These are phyloP conservation scores for Isaurus tuberculatus DNA, from an alignment of 92 coral and sea anemone genomes.

Conservation along the genomic window DNA sequence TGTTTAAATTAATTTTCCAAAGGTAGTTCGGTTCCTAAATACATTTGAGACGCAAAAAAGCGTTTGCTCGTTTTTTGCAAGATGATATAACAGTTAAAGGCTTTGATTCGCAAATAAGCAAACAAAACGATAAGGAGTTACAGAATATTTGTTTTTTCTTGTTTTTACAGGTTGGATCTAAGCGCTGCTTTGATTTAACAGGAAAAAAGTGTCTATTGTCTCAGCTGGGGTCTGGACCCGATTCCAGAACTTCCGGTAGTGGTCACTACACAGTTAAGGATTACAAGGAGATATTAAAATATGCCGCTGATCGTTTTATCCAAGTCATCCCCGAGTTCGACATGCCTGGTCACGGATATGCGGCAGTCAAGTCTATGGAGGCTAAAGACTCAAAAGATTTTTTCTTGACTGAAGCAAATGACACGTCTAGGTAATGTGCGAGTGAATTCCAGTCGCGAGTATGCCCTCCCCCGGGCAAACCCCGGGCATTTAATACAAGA, in stretches of 20 bases:
- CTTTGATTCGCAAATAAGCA: too few species aligned
- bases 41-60: too few species aligned
- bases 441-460: too few species aligned
- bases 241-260: conserved; percentile 66
- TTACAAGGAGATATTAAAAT: conserved; percentile 72
- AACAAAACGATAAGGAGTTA: neutral
- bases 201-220: conserved; percentile 75
- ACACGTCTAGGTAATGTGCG: conserved; percentile 34
- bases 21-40: too few species aligned
- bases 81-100: too few species aligned
- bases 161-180: conserved; percentile 74
- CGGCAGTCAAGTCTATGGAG: conserved; percentile 40
- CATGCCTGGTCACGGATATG: conserved; percentile 92
- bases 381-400: conserved; percentile 31
- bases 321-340: conserved; percentile 97
- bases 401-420: conserved; percentile 22
- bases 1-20: too few species aligned
- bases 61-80: neutral
- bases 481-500: too few species aligned
- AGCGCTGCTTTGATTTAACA: conserved; percentile 83
- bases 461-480: too few species aligned
- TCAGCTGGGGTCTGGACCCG: conserved; percentile 94
- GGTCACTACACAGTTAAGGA: conserved; percentile 79
- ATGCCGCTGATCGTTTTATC: conserved; percentile 79
- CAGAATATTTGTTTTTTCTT: neutral